phyloP scores from a whole-genome alignment of 2,888 invertebrate species.

The Hypselothyrea guttata region DNA sequence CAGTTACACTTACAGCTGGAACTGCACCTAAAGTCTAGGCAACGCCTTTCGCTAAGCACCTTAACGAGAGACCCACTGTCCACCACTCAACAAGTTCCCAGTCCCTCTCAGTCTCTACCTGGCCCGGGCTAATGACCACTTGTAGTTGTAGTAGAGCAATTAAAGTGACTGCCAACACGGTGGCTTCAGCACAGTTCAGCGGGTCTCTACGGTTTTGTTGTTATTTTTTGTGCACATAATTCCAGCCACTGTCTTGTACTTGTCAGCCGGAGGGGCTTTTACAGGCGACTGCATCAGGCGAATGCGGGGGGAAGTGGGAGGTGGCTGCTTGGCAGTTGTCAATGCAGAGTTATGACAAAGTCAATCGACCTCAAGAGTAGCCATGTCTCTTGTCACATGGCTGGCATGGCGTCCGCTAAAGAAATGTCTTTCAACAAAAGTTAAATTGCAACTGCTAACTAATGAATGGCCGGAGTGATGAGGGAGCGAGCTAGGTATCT shows the following conservation, averaged over 20 bases:
- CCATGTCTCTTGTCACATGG: slow-evolving; percentile 2
- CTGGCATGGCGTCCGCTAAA: slow-evolving; percentile 9
- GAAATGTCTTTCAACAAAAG: slow-evolving; percentile 15
- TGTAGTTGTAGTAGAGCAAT: slow-evolving; percentile 59
- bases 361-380: slow-evolving; percentile 7
- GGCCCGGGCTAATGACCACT: slow-evolving; percentile 61
- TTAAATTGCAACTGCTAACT: slow-evolving; percentile 33
- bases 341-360: slow-evolving; percentile 26
- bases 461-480: slow-evolving; percentile 29
- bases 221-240: slow-evolving; percentile 27
- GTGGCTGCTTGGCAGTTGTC: slow-evolving; percentile 43
- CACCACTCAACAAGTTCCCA: slow-evolving; percentile 52
- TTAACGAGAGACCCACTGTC: slow-evolving; percentile 64
- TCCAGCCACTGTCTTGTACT: slow-evolving; percentile 18
- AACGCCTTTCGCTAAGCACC: slow-evolving; percentile 71
- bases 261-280: neutral
- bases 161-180: slow-evolving; percentile 58
- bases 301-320: neutral
- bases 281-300: neutral
- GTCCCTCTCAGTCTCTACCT: neutral
- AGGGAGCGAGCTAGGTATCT: neutral
- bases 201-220: slow-evolving; percentile 37
- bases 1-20: slow-evolving; percentile 15
- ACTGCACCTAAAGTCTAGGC: slow-evolving; percentile 26
- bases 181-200: slow-evolving; percentile 24